Conservation (phyloP, 2,888 invertebrate species). For the Cinara cedri region DNA sequence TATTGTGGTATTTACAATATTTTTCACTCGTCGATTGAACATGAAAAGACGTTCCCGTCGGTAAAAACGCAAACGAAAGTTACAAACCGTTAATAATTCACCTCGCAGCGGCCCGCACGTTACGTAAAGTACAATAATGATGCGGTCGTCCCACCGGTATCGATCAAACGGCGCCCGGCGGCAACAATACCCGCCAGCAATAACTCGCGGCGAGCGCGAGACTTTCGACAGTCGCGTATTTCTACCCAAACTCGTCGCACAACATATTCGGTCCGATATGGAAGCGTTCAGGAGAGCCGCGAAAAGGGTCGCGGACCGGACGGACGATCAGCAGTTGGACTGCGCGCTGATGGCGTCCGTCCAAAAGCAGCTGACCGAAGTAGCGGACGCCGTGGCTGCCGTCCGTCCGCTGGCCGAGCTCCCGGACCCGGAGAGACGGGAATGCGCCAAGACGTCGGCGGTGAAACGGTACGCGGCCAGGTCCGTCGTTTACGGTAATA, state of each 20-base stretch:
- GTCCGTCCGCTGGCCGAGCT: slow-evolving; percentile 40
- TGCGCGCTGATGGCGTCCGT: slow-evolving; percentile 38
- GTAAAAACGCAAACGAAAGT: too few species aligned
- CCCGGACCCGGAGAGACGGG: slow-evolving; percentile 33
- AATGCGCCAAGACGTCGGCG: slow-evolving; percentile 41
- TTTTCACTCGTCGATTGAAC: too few species aligned
- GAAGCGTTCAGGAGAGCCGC: slow-evolving; percentile 23
- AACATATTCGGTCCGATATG: background rate
- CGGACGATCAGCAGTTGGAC: slow-evolving; percentile 21
- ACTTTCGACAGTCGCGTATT: background rate
- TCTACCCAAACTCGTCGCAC: background rate
- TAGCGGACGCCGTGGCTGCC: slow-evolving; percentile 19
- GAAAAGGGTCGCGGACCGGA: background rate
- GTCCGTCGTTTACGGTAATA: slow-evolving; percentile 30
- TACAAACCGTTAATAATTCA: too few species aligned
- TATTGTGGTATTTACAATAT: too few species aligned
- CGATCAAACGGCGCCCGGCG: background rate
- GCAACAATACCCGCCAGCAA: too few species aligned
- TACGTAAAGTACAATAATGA: too few species aligned
- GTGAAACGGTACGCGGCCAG: slow-evolving; percentile 10
- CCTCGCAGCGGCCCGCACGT: too few species aligned
- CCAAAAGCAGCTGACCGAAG: slow-evolving; percentile 35
- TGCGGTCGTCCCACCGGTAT: too few species aligned
- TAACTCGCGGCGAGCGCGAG: background rate
- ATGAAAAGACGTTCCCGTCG: too few species aligned